Conservation (phyloP, 1,140 invertebrate genomes). For the Doryteuthis pealeii region DNA sequence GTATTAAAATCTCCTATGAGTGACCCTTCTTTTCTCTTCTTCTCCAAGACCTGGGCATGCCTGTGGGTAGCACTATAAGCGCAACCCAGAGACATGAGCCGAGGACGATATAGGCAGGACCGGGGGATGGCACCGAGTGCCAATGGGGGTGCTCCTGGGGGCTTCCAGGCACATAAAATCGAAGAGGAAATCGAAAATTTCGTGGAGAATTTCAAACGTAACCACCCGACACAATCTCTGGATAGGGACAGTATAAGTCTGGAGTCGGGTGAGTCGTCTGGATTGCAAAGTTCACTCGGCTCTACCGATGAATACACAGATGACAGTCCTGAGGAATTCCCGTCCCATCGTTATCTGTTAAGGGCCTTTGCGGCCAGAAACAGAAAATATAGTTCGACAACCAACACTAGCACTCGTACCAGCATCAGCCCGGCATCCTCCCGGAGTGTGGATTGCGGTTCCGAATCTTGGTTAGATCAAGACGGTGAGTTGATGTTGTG, state of each 20-base stretch:
- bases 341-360: slow-evolving; percentile 5
- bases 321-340: slow-evolving; percentile 11
- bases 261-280: slow-evolving; percentile 11
- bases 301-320: slow-evolving; percentile 12
- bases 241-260: slow-evolving; percentile 6
- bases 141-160: neutral
- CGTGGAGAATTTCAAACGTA: slow-evolving; percentile 12
- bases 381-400: slow-evolving; percentile 7
- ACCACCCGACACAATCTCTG: neutral
- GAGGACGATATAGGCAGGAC: slow-evolving; percentile 2
- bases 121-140: neutral
- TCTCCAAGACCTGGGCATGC: too few relatives aligned
- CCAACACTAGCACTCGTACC: slow-evolving; percentile 7
- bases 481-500: slow-evolving; percentile 6
- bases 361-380: slow-evolving; percentile 13
- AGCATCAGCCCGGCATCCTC: neutral
- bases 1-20: too few relatives aligned
- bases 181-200: slow-evolving; percentile 13
- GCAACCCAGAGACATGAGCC: slow-evolving; percentile 4
- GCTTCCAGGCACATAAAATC: slow-evolving; percentile 15
- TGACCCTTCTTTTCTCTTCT: too few relatives aligned
- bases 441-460: neutral
- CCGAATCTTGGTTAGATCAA: slow-evolving; percentile 1
- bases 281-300: neutral
- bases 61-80: too few relatives aligned